Percentiles rank a stretch among this genome's conserved stretches.
These are phyloP conservation scores for Allobates femoralis DNA, from an alignment of 2,797 vertebrate species.

Conservation along the genomic window DNA sequence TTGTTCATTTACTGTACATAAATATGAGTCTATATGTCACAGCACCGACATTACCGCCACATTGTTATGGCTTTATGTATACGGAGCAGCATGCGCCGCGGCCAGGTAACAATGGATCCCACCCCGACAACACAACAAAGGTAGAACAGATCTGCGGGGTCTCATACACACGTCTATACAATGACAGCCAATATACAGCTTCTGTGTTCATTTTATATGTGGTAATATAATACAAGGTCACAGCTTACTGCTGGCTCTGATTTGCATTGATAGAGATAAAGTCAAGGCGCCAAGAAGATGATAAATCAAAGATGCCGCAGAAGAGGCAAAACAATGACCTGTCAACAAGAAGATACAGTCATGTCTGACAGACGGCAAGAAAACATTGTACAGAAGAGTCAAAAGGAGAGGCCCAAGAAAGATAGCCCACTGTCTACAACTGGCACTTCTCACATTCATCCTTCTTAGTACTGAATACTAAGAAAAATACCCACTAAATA, in stretches of 20 bases:
- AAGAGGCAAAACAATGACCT: not conserved
- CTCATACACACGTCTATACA: not conserved
- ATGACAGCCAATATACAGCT: not conserved
- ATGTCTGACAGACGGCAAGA: not conserved
- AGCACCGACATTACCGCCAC: slow-evolving; percentile 27
- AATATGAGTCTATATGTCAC: slow-evolving; percentile 48
- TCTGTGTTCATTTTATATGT: not conserved
- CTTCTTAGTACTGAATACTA: not conserved
- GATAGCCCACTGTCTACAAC: not conserved
- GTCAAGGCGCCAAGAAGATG: not conserved
- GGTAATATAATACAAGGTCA: not conserved
- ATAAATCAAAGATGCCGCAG: not conserved
- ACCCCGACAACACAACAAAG: not conserved
- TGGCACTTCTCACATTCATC: not conserved
- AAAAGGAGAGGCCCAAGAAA: not conserved
- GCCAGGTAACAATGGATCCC: not conserved
- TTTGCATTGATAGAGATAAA: not conserved
- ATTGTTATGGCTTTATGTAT: slow-evolving; percentile 8
- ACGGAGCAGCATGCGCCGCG: not conserved
- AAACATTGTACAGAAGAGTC: not conserved
- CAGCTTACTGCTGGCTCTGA: too few relatives aligned
- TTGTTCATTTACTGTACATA: slow-evolving; percentile 49
- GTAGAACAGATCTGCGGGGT: not conserved
- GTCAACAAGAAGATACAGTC: not conserved
- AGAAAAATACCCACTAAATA: too few relatives aligned